Percentiles rank a stretch among this genome's conserved stretches.
These are phyloP conservation scores for Eupithecia centaureata DNA, from an alignment of 2,888 invertebrate genomes.

Conservation along the genomic window DNA sequence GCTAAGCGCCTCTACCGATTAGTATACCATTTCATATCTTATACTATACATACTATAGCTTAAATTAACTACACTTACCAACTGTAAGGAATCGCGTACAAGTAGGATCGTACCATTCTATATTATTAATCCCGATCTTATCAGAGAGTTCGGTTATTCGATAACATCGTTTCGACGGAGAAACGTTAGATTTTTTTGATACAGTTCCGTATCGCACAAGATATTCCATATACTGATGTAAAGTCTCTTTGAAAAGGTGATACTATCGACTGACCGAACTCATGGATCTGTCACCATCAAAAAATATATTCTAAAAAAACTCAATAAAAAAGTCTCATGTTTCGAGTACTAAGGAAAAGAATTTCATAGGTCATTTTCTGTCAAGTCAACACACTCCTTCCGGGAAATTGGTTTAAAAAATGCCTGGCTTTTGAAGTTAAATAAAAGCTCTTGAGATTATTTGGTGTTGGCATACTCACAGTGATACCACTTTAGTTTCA, in stretches of 20 bases:
- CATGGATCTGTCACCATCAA: no score
- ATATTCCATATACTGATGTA: neutral
- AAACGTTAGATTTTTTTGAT: neutral
- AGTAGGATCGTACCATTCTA: no score
- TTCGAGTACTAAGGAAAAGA: neutral
- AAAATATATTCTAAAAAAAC: no score
- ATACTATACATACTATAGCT: slow-evolving; percentile 31
- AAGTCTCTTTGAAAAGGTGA: no score
- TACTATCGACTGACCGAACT: neutral
- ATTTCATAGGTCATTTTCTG: neutral
- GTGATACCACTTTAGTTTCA: neutral
- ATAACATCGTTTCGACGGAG: no score
- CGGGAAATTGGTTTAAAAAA: neutral
- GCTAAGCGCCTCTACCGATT: slow-evolving; percentile 77
- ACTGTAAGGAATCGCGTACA: neutral
- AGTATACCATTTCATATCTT: slow-evolving; percentile 28
- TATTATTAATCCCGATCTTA: neutral
- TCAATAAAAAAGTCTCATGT: no score
- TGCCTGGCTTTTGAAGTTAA: neutral
- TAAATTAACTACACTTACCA: slow-evolving; percentile 27
- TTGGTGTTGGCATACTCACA: neutral
- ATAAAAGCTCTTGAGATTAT: neutral
- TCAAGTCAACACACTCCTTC: neutral
- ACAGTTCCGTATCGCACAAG: no score
- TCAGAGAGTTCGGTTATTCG: neutral